phyloP scores from a whole-genome alignment of 2,113 vertebrate species.

The Corythoichthys haematopterus region DNA sequence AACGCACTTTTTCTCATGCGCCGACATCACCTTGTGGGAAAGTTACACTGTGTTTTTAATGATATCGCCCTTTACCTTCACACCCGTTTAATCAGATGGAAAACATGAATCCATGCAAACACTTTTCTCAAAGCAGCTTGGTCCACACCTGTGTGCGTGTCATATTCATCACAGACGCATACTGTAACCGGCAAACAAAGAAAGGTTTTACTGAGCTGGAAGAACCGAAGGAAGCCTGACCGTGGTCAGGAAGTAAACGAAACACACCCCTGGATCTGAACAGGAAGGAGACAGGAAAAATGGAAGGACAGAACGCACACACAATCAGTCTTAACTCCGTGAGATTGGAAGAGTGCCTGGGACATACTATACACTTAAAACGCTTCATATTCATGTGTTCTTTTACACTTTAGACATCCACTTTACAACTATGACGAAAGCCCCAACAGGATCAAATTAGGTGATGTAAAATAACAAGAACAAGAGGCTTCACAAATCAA shows the following conservation, averaged over 20 bases:
- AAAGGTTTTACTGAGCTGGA: constrained; percentile 30
- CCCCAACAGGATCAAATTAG: background rate
- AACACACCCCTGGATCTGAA: constrained; percentile 67
- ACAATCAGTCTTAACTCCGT: constrained; percentile 17
- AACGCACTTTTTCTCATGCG: constrained; percentile 43
- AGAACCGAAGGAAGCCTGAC: constrained; percentile 59
- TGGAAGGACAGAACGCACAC: constrained; percentile 41
- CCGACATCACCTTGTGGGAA: constrained; percentile 61
- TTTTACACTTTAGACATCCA: background rate
- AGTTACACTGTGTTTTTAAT: constrained; percentile 31
- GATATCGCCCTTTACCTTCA: constrained; percentile 61
- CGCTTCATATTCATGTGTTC: background rate
- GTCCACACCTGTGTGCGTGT: constrained; percentile 12
- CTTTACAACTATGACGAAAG: background rate
- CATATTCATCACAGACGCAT: constrained; percentile 1
- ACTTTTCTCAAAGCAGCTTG: constrained; percentile 7
- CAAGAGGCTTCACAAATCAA: background rate
- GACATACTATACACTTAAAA: constrained; percentile 1
- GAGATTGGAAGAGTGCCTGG: constrained; percentile 6
- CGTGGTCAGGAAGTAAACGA: constrained; percentile 53
- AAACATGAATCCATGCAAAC: constrained; percentile 23
- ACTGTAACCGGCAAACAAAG: constrained; percentile 8
- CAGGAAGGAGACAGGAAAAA: constrained; percentile 62
- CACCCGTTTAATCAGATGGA: background rate
- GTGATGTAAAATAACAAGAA: background rate